phyloP scores from a whole-genome alignment of 2,797 vertebrate genomes.

The Dendrocincla fuliginosa region DNA sequence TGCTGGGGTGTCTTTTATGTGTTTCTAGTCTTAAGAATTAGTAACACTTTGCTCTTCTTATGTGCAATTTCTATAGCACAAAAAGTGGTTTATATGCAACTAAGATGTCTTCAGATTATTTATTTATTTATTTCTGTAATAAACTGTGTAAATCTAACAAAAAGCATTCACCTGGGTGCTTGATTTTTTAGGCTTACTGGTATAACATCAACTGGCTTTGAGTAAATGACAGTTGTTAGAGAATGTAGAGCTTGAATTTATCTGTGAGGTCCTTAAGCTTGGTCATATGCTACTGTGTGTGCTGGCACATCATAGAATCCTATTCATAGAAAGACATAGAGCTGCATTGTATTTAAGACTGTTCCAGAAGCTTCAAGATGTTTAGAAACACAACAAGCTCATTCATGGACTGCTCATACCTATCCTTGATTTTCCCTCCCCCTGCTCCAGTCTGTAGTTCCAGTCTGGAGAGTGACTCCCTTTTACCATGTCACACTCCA shows the following conservation, averaged over 20 bases:
- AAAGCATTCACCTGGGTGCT: neutral
- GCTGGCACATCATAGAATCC: neutral
- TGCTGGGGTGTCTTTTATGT: fast-evolving
- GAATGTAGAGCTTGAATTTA: neutral
- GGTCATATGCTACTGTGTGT: neutral
- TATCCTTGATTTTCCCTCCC: neutral
- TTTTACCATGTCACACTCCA: neutral
- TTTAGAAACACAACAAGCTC: neutral
- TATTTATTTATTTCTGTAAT: neutral
- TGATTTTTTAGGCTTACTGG: neutral
- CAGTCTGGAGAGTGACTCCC: neutral
- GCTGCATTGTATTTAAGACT: neutral
- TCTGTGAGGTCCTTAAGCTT: neutral
- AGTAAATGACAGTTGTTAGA: neutral
- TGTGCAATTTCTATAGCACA: neutral
- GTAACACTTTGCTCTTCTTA: neutral
- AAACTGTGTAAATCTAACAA: neutral
- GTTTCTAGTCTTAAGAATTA: neutral
- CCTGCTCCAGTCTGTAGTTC: fast-evolving
- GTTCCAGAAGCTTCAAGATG: neutral
- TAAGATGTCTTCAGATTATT: neutral
- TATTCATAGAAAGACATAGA: neutral
- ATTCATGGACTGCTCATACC: neutral
- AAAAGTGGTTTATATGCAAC: neutral
- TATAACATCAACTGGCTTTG: neutral